Base-by-base conservation (phyloP, 2,113 vertebrate species). In the Tringa solitaria region DNA sequence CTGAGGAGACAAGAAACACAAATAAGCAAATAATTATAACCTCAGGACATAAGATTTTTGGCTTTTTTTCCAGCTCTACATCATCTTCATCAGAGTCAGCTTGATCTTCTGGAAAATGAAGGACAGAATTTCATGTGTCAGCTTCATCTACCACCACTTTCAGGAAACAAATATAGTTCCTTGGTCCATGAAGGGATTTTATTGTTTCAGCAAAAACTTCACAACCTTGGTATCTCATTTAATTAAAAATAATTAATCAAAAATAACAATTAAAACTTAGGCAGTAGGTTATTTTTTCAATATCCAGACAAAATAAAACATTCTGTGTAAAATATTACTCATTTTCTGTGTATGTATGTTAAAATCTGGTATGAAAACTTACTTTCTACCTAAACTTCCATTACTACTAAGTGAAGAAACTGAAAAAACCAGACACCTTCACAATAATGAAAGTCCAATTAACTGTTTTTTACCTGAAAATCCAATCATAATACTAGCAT, bases 1-100 rank as follows among this genome's bases (percentile, higher is more conserved):
- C 30, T 32, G 28, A 95, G 84, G n/a, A 78, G 43, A 89, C 14
- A 78, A 86, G 60, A 84, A 90, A 59, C 35, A 79, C 35, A 60
- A 87, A 72, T 9, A 79, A 30, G 23, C 16, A 84, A 95, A 80
- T 89, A 92, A 89, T 94, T 87, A 75, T 82, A 89, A 92, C 72
- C 0, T 0, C 18, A 78, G 13, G n/a, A 84, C 84, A 78, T 50
- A 70, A 28, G 33, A 33, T 2, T 9, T 17, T n/a, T 13, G n/a
- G n/a, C n/a, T 78, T 63, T 79, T 77, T 51, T 5, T 8, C 8
- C 3, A 46, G 23, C 4, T 84, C 51, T 72, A 32, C 19, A 35
- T 64, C 21, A 33, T 64, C 23, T 6, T 64, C 33, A 64, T 81
- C 68, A 84, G 8, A 87, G 6, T 59, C 76, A 68, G 14, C 75